Base-by-base conservation (phyloP, 2,888 invertebrate species). In the Megastigmus dorsalis region DNA sequence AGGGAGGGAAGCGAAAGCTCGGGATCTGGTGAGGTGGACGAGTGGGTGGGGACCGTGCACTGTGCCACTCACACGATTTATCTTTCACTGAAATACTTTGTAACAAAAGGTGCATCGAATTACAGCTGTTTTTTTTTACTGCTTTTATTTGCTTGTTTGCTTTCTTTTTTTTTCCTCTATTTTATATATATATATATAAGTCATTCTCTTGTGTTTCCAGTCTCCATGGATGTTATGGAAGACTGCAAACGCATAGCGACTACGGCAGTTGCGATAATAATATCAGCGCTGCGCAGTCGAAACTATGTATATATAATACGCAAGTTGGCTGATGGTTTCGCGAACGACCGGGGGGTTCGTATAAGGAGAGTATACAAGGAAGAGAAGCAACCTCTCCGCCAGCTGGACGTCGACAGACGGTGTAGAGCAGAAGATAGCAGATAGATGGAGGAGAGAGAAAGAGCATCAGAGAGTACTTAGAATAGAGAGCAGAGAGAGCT, bases 1-100 rank as follows among this genome's bases (percentile, higher is more conserved):
- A n/a, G n/a, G n/a, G n/a, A n/a, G 76, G 74, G 74, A 80, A 77
- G 76, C 79, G 54, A 74, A 81, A 82, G 81, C 81, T 76, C 74
- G 73, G 79, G 78, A 75, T 75, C n/a, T n/a, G n/a, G n/a, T 74
- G 79, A 78, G 79, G 59, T 18, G 57, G 57, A 74, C 68, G 50
- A 67, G 67, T 54, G 68, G 75, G 57, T 79, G 65, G 65, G n/a
- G 71, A 72, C 74, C 69, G 81, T 80, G 81, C 80, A 77, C 76
- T 78, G 80, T 81, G 80, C 78, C 77, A 79, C 79, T 79, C 78
- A 79, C 68, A 72, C 75, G 74, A 66, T 78, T 54, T n/a, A n/a
- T 66, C 45, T 43, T 28, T 20, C 13, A n/a, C n/a, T n/a, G n/a
- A n/a, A 30, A 59, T 72, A 68, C 57, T 68, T 43, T n/a, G n/a